Evolutionary conservation across 2,797 vertebrate species (phyloP), one percentile per base, ranked within the genome.

Genomic region (Acanthurus lineatus): DNA sequence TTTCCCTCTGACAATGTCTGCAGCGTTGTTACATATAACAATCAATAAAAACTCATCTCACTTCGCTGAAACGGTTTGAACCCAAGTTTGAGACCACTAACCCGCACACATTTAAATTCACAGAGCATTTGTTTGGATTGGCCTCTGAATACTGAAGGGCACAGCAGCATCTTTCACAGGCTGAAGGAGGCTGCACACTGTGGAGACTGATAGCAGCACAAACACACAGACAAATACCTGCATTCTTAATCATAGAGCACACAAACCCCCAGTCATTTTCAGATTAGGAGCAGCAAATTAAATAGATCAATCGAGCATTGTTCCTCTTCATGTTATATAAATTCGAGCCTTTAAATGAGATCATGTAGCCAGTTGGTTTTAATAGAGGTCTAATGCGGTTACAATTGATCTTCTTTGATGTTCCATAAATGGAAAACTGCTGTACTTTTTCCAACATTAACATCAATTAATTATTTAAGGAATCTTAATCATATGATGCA

Each of bases 11-110:
- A 62, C 62, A 70, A 62, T 61, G 44, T 44, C 17, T 74, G 44
- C 56, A 42, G 52, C 52, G 32, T 64, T 76, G 51, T 49, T 69
- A 56, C 48, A 71, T 54, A 76, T 52, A 71, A 59, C 71, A 76
- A 83, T 85, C 79, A 57, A 83, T 82, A 79, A 65, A 81, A 66
- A 64, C 64, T 80, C 77, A 71, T 78, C 62, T 73, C 47, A 49
- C 56, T 83, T 48, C 12, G 32, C 74, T 85, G 83, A 84, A 71
- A 82, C 22, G 22, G 65, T 78, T 83, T 83, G 12, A 74, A 74
- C 57, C 48, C 4, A 58, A 54, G 62, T 63, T 74, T 53, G 44
- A 81, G 48, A 78, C 25, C 60, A 75, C 32, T 67, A 54, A 84
- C 65, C 56, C 1, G 9, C 45, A 81, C 28, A 80, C 51, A 88